Percentiles rank a stretch among this genome's conserved stretches.
Conservation (phyloP, 2,797 vertebrate species). For the Capromys pilorides region DNA sequence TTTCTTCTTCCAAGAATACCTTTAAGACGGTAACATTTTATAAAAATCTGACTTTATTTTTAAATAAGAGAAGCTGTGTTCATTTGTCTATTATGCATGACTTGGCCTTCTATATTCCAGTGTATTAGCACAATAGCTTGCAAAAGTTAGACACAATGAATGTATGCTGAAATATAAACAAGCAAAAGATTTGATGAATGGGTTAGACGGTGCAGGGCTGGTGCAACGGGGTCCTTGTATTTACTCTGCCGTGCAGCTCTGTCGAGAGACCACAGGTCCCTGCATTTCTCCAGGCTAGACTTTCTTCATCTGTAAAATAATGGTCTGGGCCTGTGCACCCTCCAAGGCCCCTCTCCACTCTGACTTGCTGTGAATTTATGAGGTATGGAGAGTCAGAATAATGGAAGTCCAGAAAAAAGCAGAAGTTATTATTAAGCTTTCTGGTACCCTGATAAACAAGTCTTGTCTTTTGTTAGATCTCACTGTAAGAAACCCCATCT, state of each 20-base stretch:
- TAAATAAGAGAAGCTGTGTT: neutral
- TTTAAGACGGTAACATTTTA: neutral
- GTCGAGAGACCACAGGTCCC: neutral
- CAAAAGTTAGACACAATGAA: neutral
- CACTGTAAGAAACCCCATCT: constrained; percentile 6
- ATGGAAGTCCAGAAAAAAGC: neutral
- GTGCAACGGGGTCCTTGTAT: neutral
- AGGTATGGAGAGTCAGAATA: constrained; percentile 13
- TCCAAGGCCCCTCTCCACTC: neutral
- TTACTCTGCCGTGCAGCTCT: neutral
- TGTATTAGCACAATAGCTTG: neutral
- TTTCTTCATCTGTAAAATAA: constrained; percentile 40
- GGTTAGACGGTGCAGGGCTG: neutral
- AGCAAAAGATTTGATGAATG: neutral
- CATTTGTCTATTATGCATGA: neutral
- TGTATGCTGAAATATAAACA: neutral
- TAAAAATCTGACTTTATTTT: neutral
- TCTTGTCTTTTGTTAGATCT: constrained; percentile 22
- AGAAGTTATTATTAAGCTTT: neutral
- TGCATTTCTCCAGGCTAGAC: neutral
- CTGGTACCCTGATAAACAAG: constrained; percentile 25
- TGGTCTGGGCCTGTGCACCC: neutral
- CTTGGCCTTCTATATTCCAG: neutral
- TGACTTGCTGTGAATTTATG: constrained; percentile 43
- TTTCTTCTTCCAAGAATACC: neutral